Conservation (phyloP, 2,797 vertebrate species). For the Merluccius polli region DNA sequence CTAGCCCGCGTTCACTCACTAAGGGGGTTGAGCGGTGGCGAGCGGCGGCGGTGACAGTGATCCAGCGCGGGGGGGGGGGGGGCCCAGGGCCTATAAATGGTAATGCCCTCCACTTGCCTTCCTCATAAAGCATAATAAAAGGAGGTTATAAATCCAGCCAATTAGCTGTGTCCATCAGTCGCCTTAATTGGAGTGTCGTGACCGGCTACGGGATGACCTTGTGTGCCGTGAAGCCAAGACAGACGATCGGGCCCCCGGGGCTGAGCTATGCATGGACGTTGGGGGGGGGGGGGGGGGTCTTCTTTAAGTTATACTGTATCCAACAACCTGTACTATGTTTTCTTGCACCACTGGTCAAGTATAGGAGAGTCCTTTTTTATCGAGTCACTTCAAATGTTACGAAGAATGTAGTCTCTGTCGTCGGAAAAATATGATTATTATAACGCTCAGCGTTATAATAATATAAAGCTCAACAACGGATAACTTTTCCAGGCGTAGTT, state of each 20-base stretch:
- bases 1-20: slow-evolving; percentile 16
- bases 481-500: neutral
- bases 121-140: slow-evolving; percentile 82
- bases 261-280: slow-evolving; percentile 48
- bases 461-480: no score
- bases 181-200: slow-evolving; percentile 80
- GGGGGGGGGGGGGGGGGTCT: slow-evolving; percentile 34
- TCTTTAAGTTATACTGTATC: slow-evolving; percentile 63
- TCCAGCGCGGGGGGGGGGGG: slow-evolving; percentile 48
- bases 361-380: no score
- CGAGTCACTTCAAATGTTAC: neutral
- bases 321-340: slow-evolving; percentile 37
- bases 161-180: slow-evolving; percentile 82
- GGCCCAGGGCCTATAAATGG: slow-evolving; percentile 74
- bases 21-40: slow-evolving; percentile 32
- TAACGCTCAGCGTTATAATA: neutral
- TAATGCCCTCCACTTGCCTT: slow-evolving; percentile 79
- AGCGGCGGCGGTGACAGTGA: slow-evolving; percentile 58
- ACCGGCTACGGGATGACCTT: slow-evolving; percentile 77
- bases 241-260: slow-evolving; percentile 59
- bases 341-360: neutral
- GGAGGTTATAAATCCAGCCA: slow-evolving; percentile 78
- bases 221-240: slow-evolving; percentile 68
- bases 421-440: neutral
- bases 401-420: neutral